A percentile compares a stretch with the other conserved stretches of the same genome.
Evolutionary conservation across 2,113 vertebrate genomes (phyloP).

Genomic region (Drymodes brunneopygia): DNA sequence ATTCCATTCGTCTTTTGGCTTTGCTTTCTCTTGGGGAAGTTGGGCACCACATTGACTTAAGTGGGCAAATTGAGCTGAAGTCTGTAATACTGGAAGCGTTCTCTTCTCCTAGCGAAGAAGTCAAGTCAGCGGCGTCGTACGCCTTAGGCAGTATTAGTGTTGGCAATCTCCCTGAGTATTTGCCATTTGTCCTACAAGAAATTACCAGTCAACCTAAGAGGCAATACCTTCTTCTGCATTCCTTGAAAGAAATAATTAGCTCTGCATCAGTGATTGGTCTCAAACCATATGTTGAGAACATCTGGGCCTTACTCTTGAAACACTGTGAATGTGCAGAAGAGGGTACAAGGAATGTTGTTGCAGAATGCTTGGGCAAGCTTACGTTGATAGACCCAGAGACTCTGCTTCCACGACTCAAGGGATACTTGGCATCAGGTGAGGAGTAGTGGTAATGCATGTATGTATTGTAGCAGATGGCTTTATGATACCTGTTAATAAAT

Average conservation of each 20-base stretch:
- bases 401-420: conserved; percentile 92
- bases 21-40: conserved; percentile 96
- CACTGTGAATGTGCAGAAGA: conserved; percentile 98
- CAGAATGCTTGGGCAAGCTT: conserved; percentile 96
- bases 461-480: background rate
- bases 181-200: conserved; percentile 98
- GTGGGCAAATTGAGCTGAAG: conserved; percentile 94
- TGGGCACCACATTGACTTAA: conserved; percentile 96
- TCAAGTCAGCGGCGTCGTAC: conserved; percentile 95
- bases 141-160: conserved; percentile 96
- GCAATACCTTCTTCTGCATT: conserved; percentile 97
- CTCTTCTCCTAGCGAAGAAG: conserved; percentile 97
- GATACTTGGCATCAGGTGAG: conserved; percentile 93
- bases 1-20: conserved; percentile 94
- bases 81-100: conserved; percentile 97
- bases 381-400: conserved; percentile 96
- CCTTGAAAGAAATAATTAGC: conserved; percentile 98
- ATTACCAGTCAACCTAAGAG: conserved; percentile 95
- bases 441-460: background rate
- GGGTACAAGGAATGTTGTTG: conserved; percentile 96
- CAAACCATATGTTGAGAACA: conserved; percentile 94
- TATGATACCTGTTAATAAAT: background rate
- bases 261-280: conserved; percentile 91
- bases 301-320: conserved; percentile 93
- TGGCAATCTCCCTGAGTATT: conserved; percentile 95